Conservation (phyloP, 2,797 vertebrate genomes). For the Manis pentadactyla region DNA sequence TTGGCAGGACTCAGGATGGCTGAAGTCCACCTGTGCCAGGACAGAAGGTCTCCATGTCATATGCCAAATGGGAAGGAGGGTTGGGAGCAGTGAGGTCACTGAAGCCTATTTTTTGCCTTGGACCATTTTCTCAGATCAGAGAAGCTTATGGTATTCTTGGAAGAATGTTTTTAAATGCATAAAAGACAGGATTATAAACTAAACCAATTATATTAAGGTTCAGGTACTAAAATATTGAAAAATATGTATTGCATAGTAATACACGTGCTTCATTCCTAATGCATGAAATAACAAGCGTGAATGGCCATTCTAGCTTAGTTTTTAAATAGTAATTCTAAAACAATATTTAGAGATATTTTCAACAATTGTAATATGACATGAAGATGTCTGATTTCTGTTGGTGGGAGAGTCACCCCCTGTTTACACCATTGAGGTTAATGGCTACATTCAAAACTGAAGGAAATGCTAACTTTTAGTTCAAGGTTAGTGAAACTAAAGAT, state of each 20-base stretch:
- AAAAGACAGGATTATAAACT: constrained; percentile 14
- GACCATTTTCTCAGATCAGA: neutral
- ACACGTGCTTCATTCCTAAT: neutral
- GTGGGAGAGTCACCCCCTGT: neutral
- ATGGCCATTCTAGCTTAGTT: neutral
- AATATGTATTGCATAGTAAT: neutral
- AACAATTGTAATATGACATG: neutral
- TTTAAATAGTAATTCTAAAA: neutral
- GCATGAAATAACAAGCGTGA: neutral
- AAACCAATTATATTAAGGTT: neutral
- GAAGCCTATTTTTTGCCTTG: neutral
- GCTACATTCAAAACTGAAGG: neutral
- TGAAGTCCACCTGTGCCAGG: neutral
- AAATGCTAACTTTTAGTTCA: constrained; percentile 6
- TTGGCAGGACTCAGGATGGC: neutral
- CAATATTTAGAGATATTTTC: neutral
- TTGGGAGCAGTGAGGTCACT: neutral
- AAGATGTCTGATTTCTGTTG: neutral
- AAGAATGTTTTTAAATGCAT: neutral
- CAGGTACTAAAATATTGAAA: neutral
- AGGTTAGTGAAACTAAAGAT: constrained; percentile 1
- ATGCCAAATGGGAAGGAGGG: neutral
- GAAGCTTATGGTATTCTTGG: neutral
- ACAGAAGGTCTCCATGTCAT: neutral
- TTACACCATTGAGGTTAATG: neutral